These are phyloP conservation scores for Drosophila ohnishii DNA, from an alignment of 1,140 invertebrate genomes.

Conservation along the genomic window DNA sequence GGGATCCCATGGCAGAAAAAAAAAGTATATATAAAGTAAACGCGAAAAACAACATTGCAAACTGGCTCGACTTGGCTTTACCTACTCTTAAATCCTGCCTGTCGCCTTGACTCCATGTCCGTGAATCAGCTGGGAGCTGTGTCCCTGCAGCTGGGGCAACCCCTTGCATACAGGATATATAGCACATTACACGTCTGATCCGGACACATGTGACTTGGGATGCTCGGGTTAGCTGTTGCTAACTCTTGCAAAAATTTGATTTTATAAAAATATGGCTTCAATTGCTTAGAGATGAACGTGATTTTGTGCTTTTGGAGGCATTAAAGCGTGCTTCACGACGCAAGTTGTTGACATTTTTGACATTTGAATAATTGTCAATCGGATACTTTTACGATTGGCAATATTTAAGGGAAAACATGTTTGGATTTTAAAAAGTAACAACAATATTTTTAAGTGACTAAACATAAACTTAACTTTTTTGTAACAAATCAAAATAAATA, in stretches of 20 bases:
- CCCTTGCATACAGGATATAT: conserved; percentile 1
- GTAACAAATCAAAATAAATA: no score
- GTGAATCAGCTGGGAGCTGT: not conserved
- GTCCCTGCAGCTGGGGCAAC: conserved; percentile 10
- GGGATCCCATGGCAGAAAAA: conserved; percentile 17
- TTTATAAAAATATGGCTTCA: conserved; percentile 17
- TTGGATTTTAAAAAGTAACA: not conserved
- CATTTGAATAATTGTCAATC: not conserved
- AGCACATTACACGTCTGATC: conserved; percentile 41
- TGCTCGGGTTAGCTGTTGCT: conserved; percentile 8
- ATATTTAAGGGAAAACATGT: not conserved
- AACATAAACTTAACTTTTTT: not conserved
- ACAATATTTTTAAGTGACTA: not conserved
- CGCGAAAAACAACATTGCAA: not conserved
- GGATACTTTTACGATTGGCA: no score
- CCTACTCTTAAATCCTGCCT: conserved; percentile 1
- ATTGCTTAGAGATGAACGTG: conserved; percentile 4
- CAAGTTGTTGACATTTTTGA: not conserved
- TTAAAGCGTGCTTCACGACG: not conserved
- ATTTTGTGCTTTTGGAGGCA: conserved; percentile 5
- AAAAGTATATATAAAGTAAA: not conserved
- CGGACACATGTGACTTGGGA: conserved; percentile 29
- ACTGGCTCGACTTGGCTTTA: conserved; percentile 14
- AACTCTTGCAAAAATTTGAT: conserved; percentile 15
- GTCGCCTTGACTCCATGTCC: not conserved